A percentile compares a stretch with the other conserved stretches of the same genome.
Conservation (phyloP, 2,888 invertebrate species). For the Gasteruption jaculator region DNA sequence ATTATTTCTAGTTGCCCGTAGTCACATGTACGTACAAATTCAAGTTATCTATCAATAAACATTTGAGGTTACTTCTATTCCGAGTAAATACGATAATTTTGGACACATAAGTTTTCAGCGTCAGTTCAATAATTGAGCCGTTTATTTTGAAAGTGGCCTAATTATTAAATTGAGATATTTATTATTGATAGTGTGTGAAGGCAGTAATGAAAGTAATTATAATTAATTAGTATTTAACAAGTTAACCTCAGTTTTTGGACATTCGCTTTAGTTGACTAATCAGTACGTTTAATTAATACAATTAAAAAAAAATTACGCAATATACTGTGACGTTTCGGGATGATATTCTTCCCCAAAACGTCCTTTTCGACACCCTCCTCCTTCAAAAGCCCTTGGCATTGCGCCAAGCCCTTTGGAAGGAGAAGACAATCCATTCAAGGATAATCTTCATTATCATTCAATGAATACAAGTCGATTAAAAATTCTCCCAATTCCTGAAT, state of each 20-base stretch:
- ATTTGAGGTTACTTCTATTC: slow-evolving; percentile 16
- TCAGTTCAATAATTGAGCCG: slow-evolving; percentile 17
- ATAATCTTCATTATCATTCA: no score
- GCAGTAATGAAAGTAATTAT: slow-evolving; percentile 13
- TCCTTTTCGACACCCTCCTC: no score
- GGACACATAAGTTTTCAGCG: slow-evolving; percentile 17
- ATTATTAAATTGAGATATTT: slow-evolving; percentile 15
- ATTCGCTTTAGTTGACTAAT: slow-evolving; percentile 1
- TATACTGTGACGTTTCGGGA: no score
- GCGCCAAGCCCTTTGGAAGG: no score
- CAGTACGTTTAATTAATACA: slow-evolving; percentile 5
- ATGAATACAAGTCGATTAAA: no score
- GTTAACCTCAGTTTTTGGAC: not conserved
- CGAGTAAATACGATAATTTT: slow-evolving; percentile 19
- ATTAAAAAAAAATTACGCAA: no score
- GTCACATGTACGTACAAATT: slow-evolving; percentile 16
- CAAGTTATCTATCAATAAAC: slow-evolving; percentile 15
- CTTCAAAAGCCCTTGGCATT: no score
- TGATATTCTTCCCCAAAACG: no score
- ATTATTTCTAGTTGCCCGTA: slow-evolving; percentile 5
- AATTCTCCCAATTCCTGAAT: no score
- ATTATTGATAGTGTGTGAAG: slow-evolving; percentile 17
- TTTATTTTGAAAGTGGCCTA: slow-evolving; percentile 18
- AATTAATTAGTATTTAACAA: slow-evolving; percentile 4
- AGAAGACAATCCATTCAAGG: no score